These are phyloP conservation scores for Hartigia nigra DNA, from an alignment of 2,888 invertebrate species.

Conservation along the genomic window DNA sequence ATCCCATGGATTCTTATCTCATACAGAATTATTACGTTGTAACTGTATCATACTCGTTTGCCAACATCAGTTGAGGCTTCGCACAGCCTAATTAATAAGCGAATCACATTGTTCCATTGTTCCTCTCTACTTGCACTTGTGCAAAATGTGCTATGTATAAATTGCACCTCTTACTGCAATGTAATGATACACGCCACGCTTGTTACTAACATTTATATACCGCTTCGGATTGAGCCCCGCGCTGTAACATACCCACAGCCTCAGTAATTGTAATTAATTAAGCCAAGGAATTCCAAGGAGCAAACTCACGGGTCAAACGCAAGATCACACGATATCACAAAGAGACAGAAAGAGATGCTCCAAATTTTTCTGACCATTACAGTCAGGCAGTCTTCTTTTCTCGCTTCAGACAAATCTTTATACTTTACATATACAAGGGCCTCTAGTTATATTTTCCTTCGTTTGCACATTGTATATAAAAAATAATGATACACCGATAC, in stretches of 20 bases:
- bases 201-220: conserved; percentile 27
- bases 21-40: neutral
- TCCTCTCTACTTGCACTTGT: neutral
- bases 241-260: conserved; percentile 40
- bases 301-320: conserved; percentile 19
- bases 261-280: conserved; percentile 28
- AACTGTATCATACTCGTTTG: neutral
- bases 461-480: neutral
- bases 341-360: neutral
- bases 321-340: conserved; percentile 2
- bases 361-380: neutral
- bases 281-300: conserved; percentile 18
- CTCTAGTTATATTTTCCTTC: neutral
- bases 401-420: neutral
- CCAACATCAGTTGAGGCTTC: conserved; percentile 1
- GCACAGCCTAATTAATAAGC: neutral
- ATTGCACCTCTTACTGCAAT: conserved; percentile 53
- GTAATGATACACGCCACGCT: conserved; percentile 43
- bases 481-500: neutral
- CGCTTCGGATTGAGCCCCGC: conserved; percentile 32
- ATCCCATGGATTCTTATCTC: neutral
- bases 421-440: neutral
- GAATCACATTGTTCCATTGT: conserved; percentile 1
- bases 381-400: neutral
- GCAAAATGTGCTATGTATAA: conserved; percentile 16